phyloP scores from a whole-genome alignment of 2,797 vertebrate genomes.

The Phrynocephalus guinanensis region DNA sequence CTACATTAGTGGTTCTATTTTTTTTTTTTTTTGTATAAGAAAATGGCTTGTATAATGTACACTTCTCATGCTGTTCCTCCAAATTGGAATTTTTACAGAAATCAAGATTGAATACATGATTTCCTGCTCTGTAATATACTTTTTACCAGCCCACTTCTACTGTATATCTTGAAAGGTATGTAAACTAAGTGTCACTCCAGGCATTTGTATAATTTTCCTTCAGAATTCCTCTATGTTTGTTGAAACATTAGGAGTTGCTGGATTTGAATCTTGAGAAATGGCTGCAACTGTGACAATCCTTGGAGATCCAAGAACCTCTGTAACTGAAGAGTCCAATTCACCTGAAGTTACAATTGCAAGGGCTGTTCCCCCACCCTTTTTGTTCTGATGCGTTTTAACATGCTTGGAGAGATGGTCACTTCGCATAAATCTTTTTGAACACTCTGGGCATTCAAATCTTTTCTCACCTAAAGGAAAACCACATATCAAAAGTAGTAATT shows the following conservation, averaged over 20 bases:
- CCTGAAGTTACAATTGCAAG: slow-evolving; percentile 98
- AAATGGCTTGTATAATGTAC: slow-evolving; percentile 73
- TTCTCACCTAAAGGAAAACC: slow-evolving; percentile 90
- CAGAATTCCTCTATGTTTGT: slow-evolving; percentile 95
- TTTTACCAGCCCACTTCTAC: slow-evolving; percentile 78
- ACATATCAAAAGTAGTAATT: slow-evolving; percentile 59
- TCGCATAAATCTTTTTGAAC: slow-evolving; percentile 98
- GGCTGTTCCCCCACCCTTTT: slow-evolving; percentile 91
- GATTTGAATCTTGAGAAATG: slow-evolving; percentile 94
- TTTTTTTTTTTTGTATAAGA: slow-evolving; percentile 62
- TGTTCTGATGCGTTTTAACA: slow-evolving; percentile 99
- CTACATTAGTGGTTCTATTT: slow-evolving; percentile 72
- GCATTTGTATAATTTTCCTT: slow-evolving; percentile 80
- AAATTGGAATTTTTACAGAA: slow-evolving; percentile 75
- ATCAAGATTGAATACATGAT: slow-evolving; percentile 75
- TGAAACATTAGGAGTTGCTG: slow-evolving; percentile 93
- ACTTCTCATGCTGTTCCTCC: slow-evolving; percentile 75
- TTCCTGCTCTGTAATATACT: slow-evolving; percentile 80
- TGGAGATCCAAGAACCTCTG: slow-evolving; percentile 90
- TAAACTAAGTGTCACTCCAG: slow-evolving; percentile 84
- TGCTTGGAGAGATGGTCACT: slow-evolving; percentile 99
- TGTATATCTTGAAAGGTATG: slow-evolving; percentile 80
- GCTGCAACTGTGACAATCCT: slow-evolving; percentile 95
- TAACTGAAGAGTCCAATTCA: slow-evolving; percentile 94
- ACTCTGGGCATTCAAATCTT: slow-evolving; percentile 97